Evolutionary conservation across 2,888 invertebrate species (phyloP).

Genomic region (Pachymerium ferrugineum): DNA sequence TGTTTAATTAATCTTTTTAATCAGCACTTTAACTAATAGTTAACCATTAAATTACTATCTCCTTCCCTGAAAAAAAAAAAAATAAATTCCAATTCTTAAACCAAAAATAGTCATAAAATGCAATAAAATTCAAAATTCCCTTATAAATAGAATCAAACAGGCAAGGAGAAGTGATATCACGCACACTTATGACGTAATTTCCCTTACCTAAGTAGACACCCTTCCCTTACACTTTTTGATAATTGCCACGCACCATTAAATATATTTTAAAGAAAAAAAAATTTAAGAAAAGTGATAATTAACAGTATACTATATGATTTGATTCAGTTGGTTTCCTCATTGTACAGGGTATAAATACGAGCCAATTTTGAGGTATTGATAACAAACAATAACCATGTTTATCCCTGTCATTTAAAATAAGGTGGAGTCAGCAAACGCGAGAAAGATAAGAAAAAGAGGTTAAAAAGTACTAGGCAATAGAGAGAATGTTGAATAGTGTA

Average conservation of each 20-base stretch:
- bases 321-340: neutral
- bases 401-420: neutral
- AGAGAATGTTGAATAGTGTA: no score
- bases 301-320: constrained; percentile 19
- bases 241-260: neutral
- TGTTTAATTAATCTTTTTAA: constrained; percentile 11
- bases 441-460: no score
- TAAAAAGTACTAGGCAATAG: no score
- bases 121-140: neutral
- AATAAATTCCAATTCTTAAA: neutral
- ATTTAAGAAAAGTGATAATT: constrained; percentile 1
- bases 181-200: neutral
- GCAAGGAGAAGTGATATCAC: constrained; percentile 10
- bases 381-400: constrained; percentile 10
- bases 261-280: neutral
- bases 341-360: constrained; percentile 12
- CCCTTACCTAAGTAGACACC: neutral
- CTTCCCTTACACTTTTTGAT: constrained; percentile 2
- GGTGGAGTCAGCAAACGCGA: no score
- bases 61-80: constrained; percentile 4
- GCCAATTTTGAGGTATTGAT: constrained; percentile 11
- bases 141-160: neutral
- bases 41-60: constrained; percentile 21
- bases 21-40: constrained; percentile 10
- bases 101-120: neutral